A percentile compares a stretch with the other conserved stretches of the same genome.
Evolutionary conservation across 2,797 vertebrate species (phyloP).

Genomic region (Fistularia tabacaria): DNA sequence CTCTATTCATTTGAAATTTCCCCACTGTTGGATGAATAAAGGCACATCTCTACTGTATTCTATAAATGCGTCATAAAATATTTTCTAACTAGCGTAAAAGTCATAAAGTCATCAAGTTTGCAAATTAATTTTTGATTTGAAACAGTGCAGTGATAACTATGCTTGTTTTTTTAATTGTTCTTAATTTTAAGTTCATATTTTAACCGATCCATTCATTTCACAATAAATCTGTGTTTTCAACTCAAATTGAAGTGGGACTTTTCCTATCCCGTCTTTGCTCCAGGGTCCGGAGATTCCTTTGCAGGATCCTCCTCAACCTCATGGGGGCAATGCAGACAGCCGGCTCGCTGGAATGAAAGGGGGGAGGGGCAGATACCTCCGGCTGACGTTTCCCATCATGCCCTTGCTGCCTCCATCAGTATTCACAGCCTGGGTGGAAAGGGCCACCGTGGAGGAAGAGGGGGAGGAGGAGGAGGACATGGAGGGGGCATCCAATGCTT

Average conservation of each 20-base stretch:
- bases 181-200: too few species aligned
- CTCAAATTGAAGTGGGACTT: slow-evolving; percentile 5
- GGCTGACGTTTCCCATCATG: slow-evolving; percentile 66
- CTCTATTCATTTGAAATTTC: too few species aligned
- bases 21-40: too few species aligned
- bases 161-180: too few species aligned
- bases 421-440: slow-evolving; percentile 56
- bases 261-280: slow-evolving; percentile 26
- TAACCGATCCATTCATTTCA: too few species aligned
- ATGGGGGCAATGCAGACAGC: slow-evolving; percentile 62
- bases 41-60: too few species aligned
- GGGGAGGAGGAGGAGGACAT: slow-evolving; percentile 14
- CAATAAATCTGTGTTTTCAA: too few species aligned
- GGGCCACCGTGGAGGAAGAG: slow-evolving; percentile 39
- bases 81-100: too few species aligned
- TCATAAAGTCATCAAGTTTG: too few species aligned
- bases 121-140: too few species aligned
- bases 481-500: slow-evolving; percentile 30
- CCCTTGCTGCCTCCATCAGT: slow-evolving; percentile 59
- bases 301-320: slow-evolving; percentile 52
- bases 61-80: too few species aligned
- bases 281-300: slow-evolving; percentile 11
- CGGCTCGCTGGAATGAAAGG: slow-evolving; percentile 6
- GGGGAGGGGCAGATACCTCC: slow-evolving; percentile 26
- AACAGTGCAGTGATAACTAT: too few species aligned